phyloP scores from a whole-genome alignment of 2,797 vertebrate species.

The Phalloptychus januarius region DNA sequence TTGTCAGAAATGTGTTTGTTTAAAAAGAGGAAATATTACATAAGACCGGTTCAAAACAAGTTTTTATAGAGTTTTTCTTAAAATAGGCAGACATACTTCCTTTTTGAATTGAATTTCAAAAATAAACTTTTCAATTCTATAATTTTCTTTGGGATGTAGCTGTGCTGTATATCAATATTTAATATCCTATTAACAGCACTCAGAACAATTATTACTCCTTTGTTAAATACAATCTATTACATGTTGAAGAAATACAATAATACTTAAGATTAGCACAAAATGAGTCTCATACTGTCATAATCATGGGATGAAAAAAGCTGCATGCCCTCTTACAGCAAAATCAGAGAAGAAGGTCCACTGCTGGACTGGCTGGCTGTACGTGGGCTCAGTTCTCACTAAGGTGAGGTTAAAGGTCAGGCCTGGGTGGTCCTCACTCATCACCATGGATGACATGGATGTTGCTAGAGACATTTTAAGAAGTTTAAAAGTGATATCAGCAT shows the following conservation, averaged over 20 bases:
- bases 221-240: neutral
- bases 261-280: neutral
- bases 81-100: no score
- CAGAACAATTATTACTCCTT: neutral
- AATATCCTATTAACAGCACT: neutral
- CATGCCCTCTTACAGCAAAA: conserved; percentile 85
- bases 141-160: neutral
- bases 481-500: neutral
- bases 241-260: neutral
- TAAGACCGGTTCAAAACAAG: neutral
- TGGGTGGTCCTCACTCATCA: conserved; percentile 87
- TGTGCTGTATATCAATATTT: neutral
- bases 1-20: neutral
- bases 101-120: neutral
- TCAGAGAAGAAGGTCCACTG: conserved; percentile 94
- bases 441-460: conserved; percentile 83
- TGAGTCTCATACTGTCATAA: neutral
- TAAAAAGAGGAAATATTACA: neutral
- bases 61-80: neutral
- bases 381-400: conserved; percentile 87
- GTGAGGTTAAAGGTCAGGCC: conserved; percentile 91
- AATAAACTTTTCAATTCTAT: neutral
- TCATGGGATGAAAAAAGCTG: neutral
- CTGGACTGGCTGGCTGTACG: conserved; percentile 90
- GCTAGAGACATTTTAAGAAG: conserved; percentile 65